A percentile compares a stretch with the other conserved stretches of the same genome.
These are phyloP conservation scores for Mythimna albipuncta DNA, from an alignment of 2,888 invertebrate genomes.

Conservation along the genomic window DNA sequence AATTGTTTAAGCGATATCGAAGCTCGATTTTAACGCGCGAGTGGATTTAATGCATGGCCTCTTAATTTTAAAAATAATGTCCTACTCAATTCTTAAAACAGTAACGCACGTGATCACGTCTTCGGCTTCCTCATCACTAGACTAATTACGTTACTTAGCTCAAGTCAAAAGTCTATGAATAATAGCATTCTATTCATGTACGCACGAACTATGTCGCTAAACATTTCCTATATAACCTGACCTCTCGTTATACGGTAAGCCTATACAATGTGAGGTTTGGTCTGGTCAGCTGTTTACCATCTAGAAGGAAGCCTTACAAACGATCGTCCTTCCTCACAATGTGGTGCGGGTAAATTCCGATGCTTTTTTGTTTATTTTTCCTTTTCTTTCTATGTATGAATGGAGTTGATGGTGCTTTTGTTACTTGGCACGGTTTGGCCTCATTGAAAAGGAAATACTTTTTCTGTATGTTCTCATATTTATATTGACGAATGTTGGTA, in stretches of 20 bases:
- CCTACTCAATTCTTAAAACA: slow-evolving; percentile 6
- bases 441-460: not conserved
- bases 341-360: slow-evolving; percentile 35
- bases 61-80: not conserved
- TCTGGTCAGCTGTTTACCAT: slow-evolving; percentile 2
- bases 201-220: not conserved
- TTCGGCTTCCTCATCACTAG: slow-evolving; percentile 21
- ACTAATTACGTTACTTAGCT: slow-evolving; percentile 16
- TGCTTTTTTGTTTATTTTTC: slow-evolving; percentile 41
- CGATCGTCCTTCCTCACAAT: slow-evolving; percentile 28
- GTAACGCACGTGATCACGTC: not conserved
- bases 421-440: not conserved
- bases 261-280: not conserved
- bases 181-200: slow-evolving; percentile 32
- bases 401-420: slow-evolving; percentile 3
- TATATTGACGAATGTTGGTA: too few relatives aligned
- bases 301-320: slow-evolving; percentile 23
- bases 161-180: slow-evolving; percentile 9
- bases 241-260: not conserved
- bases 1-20: too few relatives aligned
- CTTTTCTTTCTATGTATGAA: slow-evolving; percentile 20
- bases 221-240: not conserved
- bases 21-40: too few relatives aligned
- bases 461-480: too few relatives aligned
- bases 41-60: too few relatives aligned